A percentile compares a stretch with the other conserved stretches of the same genome.
phyloP scores from a whole-genome alignment of 2,888 invertebrate species.

The Pyralis farinalis region DNA sequence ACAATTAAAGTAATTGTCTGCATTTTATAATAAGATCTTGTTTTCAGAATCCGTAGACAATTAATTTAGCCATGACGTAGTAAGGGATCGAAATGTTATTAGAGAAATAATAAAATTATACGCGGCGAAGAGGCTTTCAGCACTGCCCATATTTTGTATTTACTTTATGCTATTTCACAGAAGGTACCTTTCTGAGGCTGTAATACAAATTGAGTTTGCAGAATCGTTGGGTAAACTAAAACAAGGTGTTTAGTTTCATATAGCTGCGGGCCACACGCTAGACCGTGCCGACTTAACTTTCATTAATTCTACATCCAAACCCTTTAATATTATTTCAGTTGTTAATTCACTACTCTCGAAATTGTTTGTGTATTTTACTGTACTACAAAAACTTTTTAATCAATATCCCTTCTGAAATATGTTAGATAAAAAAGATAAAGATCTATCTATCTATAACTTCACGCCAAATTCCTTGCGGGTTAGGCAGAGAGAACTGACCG shows the following conservation, averaged over 20 bases:
- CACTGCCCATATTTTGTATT: slow-evolving; percentile 26
- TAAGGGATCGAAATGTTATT: slow-evolving; percentile 11
- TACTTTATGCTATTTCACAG: slow-evolving; percentile 38
- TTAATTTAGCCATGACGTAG: too few species aligned
- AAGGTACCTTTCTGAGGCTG: slow-evolving; percentile 50
- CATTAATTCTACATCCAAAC: slow-evolving; percentile 42
- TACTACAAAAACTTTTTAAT: slow-evolving; percentile 11
- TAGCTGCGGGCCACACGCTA: slow-evolving; percentile 47
- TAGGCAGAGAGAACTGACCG: too few species aligned
- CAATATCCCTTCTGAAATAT: slow-evolving; percentile 4
- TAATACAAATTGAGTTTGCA: slow-evolving; percentile 62
- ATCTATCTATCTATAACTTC: too few species aligned
- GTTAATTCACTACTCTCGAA: slow-evolving; percentile 21
- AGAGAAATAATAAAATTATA: slow-evolving; percentile 25
- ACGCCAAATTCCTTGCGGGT: too few species aligned
- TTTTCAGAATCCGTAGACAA: too few species aligned
- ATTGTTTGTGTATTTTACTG: slow-evolving; percentile 21
- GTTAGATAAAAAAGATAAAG: neutral
- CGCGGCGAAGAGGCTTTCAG: slow-evolving; percentile 29
- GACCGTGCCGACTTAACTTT: slow-evolving; percentile 38
- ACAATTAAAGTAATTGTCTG: too few species aligned
- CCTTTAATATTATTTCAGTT: slow-evolving; percentile 37
- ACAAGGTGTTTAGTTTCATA: slow-evolving; percentile 57
- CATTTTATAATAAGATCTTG: too few species aligned
- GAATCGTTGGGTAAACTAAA: slow-evolving; percentile 57